Base-by-base conservation (phyloP, 1,140 invertebrate genomes). In the Caenorhabditis inopinata region DNA sequence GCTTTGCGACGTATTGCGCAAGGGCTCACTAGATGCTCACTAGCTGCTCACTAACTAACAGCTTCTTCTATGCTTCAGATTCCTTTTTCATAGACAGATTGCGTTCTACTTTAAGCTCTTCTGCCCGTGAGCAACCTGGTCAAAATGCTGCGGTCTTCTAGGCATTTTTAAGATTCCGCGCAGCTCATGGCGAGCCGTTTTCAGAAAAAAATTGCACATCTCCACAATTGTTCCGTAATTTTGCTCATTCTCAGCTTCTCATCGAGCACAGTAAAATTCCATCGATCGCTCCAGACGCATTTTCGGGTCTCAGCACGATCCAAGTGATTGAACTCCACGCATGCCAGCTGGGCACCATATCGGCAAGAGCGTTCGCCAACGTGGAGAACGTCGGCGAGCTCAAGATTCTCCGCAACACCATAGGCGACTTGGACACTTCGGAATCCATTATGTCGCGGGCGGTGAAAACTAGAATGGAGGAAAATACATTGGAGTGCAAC, bases 211-310 rank as follows among this genome's bases (percentile, higher is more conserved):
- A n/a, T n/a, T n/a, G n/a, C n/a, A n/a, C n/a, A n/a, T n/a, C n/a
- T n/a, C n/a, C n/a, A n/a, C n/a, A n/a, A n/a, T n/a, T n/a, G n/a
- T n/a, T n/a, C n/a, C n/a, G n/a, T n/a, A n/a, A n/a, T n/a, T n/a
- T n/a, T n/a, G n/a, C n/a, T n/a, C n/a, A n/a, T 29, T 80, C 75
- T 5, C 74, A 81, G 80, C 23, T 81, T n/a, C 49, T 81, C 21
- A 77, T 81, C 27, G 77, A 81, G 35, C 51, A 75, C 25, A 68
- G 27, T 21, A 48, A 53, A 27, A 23, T 81, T 14, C 74, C 74
- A 1, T 45, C 62, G 1, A 68, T 81, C 2, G 80, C 74, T 16
- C 29, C 77, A 5, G 80, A 81, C 25, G 80, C 80, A 29, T 81
- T 81, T 45, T 68, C 62, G 16, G 74, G 74, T 25, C 32, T 81